These are phyloP conservation scores for Coluber constrictor DNA, from an alignment of 2,797 vertebrate genomes.

Conservation along the genomic window DNA sequence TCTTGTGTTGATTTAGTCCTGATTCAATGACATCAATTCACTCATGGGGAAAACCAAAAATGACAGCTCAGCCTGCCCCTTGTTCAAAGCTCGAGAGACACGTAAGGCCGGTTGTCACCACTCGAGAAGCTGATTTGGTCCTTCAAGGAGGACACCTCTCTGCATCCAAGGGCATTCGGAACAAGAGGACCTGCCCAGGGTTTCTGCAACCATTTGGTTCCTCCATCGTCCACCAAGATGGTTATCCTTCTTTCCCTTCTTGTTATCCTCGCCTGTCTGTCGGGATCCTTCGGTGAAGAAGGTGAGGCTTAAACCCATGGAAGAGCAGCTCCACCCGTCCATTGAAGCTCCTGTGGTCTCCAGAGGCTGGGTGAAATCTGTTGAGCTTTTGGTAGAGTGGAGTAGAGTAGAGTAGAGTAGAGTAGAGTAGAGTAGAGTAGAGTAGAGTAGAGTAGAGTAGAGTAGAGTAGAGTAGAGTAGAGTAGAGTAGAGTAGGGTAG, in stretches of 20 bases:
- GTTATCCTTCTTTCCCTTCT: not conserved
- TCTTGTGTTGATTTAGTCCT: not conserved
- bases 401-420: too few species aligned
- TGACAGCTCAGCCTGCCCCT: not conserved
- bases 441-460: too few species aligned
- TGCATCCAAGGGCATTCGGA: rapidly evolving
- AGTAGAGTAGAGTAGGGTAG: too few species aligned
- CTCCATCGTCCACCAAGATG: not conserved
- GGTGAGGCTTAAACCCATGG: not conserved
- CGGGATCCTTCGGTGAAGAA: not conserved
- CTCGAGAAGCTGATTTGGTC: not conserved
- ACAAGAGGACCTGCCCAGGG: not conserved
- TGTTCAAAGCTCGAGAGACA: not conserved
- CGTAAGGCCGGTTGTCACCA: not conserved
- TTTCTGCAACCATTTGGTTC: not conserved
- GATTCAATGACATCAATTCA: not conserved
- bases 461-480: too few species aligned
- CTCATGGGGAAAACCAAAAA: not conserved
- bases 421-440: too few species aligned
- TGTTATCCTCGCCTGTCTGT: conserved; percentile 27
- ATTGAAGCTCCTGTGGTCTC: not conserved
- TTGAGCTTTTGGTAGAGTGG: not conserved
- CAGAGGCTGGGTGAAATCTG: not conserved
- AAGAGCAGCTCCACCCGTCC: not conserved
- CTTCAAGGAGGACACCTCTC: not conserved